A percentile compares a stretch with the other conserved stretches of the same genome.
Evolutionary conservation across 2,888 invertebrate species (phyloP).

Genomic region (Zelleria hepariella): DNA sequence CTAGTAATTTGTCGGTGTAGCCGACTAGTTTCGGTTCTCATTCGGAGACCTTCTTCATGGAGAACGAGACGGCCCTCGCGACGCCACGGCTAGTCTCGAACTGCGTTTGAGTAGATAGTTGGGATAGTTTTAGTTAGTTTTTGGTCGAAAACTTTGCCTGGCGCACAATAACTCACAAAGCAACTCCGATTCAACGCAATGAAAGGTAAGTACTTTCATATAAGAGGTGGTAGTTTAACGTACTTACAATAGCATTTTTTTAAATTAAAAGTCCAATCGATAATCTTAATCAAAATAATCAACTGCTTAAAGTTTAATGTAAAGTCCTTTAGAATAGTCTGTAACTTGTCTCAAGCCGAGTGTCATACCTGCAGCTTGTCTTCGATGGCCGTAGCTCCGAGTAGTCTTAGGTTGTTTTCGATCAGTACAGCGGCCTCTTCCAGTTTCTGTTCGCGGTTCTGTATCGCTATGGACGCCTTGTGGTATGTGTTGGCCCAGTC

Average conservation of each 20-base stretch:
- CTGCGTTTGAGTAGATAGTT: too few relatives aligned
- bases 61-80: too few relatives aligned
- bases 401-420: slow-evolving; percentile 87
- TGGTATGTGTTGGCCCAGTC: slow-evolving; percentile 91
- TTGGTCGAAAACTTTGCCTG: too few relatives aligned
- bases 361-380: slow-evolving; percentile 97
- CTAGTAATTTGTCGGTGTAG: too few relatives aligned
- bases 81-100: too few relatives aligned
- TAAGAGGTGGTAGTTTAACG: background rate
- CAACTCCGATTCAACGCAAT: background rate
- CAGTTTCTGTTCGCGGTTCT: slow-evolving; percentile 88
- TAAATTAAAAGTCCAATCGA: background rate
- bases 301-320: too few relatives aligned
- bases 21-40: too few relatives aligned
- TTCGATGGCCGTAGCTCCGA: slow-evolving; percentile 98
- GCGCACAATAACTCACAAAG: background rate
- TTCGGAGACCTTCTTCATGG: too few relatives aligned
- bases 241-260: background rate
- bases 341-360: background rate
- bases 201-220: background rate
- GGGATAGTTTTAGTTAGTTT: too few relatives aligned
- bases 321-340: too few relatives aligned
- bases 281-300: background rate
- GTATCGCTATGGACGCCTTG: slow-evolving; percentile 86
- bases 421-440: slow-evolving; percentile 95